A percentile compares a stretch with the other conserved stretches of the same genome.
phyloP scores from a whole-genome alignment of 2,888 invertebrate genomes.

The Drosophila macrothrix region DNA sequence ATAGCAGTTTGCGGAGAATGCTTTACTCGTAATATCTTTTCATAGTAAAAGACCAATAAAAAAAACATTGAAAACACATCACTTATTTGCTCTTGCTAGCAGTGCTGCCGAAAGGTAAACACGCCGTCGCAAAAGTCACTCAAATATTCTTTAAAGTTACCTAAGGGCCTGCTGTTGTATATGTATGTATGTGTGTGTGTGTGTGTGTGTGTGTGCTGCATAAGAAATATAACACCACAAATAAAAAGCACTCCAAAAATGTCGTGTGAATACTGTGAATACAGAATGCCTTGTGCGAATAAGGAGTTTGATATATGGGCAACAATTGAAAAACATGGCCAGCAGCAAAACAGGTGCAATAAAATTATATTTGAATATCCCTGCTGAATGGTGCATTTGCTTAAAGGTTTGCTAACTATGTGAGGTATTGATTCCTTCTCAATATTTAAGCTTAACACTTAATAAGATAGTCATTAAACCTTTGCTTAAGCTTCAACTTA shows the following conservation, averaged over 20 bases:
- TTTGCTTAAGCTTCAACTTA: neutral
- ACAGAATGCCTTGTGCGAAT: constrained; percentile 26
- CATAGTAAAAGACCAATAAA: constrained; percentile 1
- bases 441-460: neutral
- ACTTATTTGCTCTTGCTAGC: constrained; percentile 4
- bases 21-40: constrained; percentile 10
- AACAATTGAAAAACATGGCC: constrained; percentile 27
- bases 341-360: constrained; percentile 1
- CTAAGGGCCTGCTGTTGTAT: constrained; percentile 13
- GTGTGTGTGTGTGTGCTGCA: constrained; percentile 1
- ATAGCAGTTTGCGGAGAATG: constrained; percentile 1
- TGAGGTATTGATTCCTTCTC: neutral
- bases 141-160: constrained; percentile 40
- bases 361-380: constrained; percentile 7
- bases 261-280: constrained; percentile 20
- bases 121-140: constrained; percentile 29
- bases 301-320: constrained; percentile 38
- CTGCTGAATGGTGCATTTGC: constrained; percentile 1
- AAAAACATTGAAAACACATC: constrained; percentile 5
- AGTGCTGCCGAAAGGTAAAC: constrained; percentile 15
- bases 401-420: neutral
- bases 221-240: constrained; percentile 16
- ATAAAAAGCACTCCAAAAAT: constrained; percentile 18
- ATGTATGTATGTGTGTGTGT: neutral
- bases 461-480: neutral